These are phyloP conservation scores for Propithecus perrieri DNA, from an alignment of 2,797 vertebrate species.

Conservation along the genomic window DNA sequence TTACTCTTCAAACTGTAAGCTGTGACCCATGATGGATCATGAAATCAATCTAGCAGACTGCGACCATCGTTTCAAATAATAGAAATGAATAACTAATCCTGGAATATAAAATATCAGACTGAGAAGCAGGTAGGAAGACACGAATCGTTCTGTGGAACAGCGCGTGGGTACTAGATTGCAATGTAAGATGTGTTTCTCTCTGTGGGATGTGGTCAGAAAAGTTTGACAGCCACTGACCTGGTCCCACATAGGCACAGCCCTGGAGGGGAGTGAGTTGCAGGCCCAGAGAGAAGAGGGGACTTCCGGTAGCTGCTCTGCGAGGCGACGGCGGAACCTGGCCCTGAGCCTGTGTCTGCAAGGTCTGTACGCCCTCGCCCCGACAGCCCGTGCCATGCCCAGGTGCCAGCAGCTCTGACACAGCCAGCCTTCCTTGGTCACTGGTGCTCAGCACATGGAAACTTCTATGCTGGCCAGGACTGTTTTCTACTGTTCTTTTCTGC, in stretches of 20 bases:
- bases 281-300: too few species aligned
- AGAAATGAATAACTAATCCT: too few species aligned
- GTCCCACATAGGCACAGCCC: background rate
- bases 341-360: accelerated
- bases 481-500: background rate
- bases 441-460: accelerated
- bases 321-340: background rate
- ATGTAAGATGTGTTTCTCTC: accelerated
- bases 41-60: background rate
- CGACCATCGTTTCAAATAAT: background rate
- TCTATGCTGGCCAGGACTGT: background rate
- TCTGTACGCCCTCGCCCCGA: background rate
- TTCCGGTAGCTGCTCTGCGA: background rate
- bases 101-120: background rate
- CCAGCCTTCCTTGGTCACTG: too few species aligned
- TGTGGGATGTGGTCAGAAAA: background rate
- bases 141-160: too few species aligned
- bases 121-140: background rate
- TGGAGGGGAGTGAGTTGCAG: background rate
- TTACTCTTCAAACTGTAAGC: background rate
- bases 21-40: background rate
- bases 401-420: background rate
- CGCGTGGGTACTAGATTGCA: background rate
- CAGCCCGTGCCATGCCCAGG: accelerated
- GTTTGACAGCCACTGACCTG: background rate